These are phyloP conservation scores for Andrena chrysosceles DNA, from an alignment of 2,888 invertebrate species.

Conservation along the genomic window DNA sequence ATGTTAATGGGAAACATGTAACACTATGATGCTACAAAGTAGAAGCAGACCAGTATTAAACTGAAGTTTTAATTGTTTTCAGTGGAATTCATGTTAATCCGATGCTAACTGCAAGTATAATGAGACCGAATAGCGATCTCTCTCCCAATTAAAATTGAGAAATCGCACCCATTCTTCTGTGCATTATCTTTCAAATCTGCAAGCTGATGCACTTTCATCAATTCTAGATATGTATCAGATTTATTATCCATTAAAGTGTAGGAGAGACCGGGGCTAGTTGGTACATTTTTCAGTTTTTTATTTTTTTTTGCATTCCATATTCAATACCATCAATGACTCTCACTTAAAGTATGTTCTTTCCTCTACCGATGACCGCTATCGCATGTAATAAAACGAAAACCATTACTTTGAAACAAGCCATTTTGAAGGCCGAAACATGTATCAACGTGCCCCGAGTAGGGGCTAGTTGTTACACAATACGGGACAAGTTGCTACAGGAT, in stretches of 20 bases:
- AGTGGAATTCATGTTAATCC: background rate
- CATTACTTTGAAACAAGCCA: too few species aligned
- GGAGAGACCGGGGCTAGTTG: too few species aligned
- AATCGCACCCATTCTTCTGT: background rate
- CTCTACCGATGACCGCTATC: too few species aligned
- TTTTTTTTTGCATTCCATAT: too few species aligned
- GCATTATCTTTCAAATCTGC: background rate
- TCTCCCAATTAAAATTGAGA: conserved; percentile 1
- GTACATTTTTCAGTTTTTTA: too few species aligned
- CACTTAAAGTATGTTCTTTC: too few species aligned
- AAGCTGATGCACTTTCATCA: background rate
- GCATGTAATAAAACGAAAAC: too few species aligned
- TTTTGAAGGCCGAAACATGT: too few species aligned
- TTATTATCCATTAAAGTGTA: background rate
- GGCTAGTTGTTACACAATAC: too few species aligned
- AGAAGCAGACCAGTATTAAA: background rate
- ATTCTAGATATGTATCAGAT: background rate
- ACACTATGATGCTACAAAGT: background rate
- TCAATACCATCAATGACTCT: too few species aligned
- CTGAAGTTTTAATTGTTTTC: background rate
- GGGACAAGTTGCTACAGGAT: too few species aligned
- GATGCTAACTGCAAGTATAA: background rate
- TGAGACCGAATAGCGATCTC: background rate
- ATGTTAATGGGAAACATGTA: background rate
- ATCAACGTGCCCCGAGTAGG: too few species aligned